Evolutionary conservation across 2,113 vertebrate genomes (phyloP).

Genomic region (Passer domesticus): DNA sequence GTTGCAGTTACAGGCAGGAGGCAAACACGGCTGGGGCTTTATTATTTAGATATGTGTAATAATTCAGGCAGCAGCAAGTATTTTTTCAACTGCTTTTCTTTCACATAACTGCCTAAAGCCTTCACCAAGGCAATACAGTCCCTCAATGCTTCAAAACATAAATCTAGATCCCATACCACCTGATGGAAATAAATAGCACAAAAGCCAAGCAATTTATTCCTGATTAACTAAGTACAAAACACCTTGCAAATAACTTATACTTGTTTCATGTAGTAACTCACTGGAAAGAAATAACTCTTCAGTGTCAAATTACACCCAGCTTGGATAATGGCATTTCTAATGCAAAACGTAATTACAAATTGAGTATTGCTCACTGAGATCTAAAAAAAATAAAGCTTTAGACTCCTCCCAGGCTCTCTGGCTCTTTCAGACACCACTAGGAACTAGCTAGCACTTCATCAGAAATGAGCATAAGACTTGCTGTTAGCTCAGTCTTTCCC

Average conservation of each 20-base stretch:
- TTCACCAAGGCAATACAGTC: background rate
- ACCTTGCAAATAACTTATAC: background rate
- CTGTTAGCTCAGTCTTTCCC: background rate
- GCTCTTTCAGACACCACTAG: background rate
- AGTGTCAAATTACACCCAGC: background rate
- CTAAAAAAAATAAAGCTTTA: background rate
- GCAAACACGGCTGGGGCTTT: background rate
- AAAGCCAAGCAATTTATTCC: slow-evolving; percentile 2
- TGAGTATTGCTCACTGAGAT: background rate
- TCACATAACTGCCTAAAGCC: background rate
- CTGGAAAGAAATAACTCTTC: background rate
- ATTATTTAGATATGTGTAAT: background rate
- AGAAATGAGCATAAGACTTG: background rate
- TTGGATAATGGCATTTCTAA: background rate
- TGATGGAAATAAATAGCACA: slow-evolving; percentile 18
- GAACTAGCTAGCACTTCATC: background rate
- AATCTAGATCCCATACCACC: background rate
- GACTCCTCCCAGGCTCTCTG: background rate
- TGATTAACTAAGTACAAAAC: slow-evolving; percentile 6
- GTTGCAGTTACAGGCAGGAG: slow-evolving; percentile 1
- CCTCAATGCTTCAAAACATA: background rate
- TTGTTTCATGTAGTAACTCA: background rate
- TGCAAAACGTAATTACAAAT: background rate
- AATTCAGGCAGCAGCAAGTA: background rate
- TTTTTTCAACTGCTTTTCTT: slow-evolving; percentile 18